Percentiles rank a stretch among this genome's conserved stretches.
These are phyloP conservation scores for Acleris literana DNA, from an alignment of 2,888 invertebrate species.

Conservation along the genomic window DNA sequence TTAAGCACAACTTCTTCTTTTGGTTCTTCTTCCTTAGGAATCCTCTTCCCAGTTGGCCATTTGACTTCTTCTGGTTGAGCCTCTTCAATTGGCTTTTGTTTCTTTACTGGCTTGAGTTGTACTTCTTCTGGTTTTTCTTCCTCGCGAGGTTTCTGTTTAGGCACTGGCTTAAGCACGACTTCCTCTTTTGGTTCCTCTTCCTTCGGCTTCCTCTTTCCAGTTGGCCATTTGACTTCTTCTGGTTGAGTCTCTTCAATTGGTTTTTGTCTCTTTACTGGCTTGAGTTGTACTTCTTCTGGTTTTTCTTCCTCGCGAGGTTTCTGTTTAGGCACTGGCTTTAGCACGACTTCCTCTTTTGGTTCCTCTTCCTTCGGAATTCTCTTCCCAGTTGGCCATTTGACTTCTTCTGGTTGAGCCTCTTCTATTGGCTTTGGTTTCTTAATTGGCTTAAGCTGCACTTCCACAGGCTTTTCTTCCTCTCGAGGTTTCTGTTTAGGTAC, in stretches of 20 bases:
- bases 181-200: constrained; percentile 51
- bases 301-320: constrained; percentile 20
- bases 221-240: constrained; percentile 55
- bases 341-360: constrained; percentile 53
- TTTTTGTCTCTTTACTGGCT: constrained; percentile 39
- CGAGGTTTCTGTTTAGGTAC: constrained; percentile 51
- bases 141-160: constrained; percentile 46
- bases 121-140: constrained; percentile 64
- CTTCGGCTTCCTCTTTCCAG: constrained; percentile 49
- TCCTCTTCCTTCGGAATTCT: constrained; percentile 48
- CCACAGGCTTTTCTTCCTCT: constrained; percentile 61
- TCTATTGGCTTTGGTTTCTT: constrained; percentile 47
- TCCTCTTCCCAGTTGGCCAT: constrained; percentile 48
- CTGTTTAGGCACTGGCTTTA: constrained; percentile 62
- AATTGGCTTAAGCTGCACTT: constrained; percentile 50
- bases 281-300: neutral
- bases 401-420: constrained; percentile 63
- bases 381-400: constrained; percentile 42
- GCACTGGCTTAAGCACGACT: constrained; percentile 45
- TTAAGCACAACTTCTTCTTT: constrained; percentile 53
- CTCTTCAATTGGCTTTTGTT: constrained; percentile 40
- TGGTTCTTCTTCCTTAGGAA: constrained; percentile 47
- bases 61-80: constrained; percentile 54
- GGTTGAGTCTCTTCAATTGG: constrained; percentile 57
- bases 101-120: constrained; percentile 38